Evolutionary conservation across 2,113 vertebrate genomes (phyloP), one percentile per base, ranked within the genome.

Genomic region (Rallus limicola): DNA sequence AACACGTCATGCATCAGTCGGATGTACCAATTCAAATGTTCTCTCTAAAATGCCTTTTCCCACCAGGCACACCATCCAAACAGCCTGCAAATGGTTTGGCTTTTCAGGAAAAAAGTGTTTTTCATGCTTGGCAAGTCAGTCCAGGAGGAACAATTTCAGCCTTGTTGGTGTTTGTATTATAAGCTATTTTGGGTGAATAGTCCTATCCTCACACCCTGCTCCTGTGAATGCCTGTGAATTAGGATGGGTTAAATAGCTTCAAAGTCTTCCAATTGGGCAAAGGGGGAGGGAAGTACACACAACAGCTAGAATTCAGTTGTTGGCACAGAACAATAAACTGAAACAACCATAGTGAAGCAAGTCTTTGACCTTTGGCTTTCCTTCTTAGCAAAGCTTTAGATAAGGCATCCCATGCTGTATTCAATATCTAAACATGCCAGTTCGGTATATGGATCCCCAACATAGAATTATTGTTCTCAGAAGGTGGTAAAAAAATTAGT

Each of bases 41-140:
- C 75, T 92, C 77, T 93, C 69, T 29, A 75, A 84, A 93, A 84
- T 87, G 62, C 53, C 46, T 69, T 72, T 94, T 93, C 70, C 56
- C 53, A 75, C 60, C 53, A 75, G 17, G 14, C 5, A 23, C 5
- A 13, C 60, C 20, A 13, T 67, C 74, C 70, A 81, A 95, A 40
- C 58, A 72, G 74, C 69, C 69, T 92, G 83, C 42, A 78, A 91
- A 74, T 60, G 42, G 42, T n/a, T 92, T 88, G n/a, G 80, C 76
- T 96, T 93, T 95, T 93, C 88, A 96, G 91, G 86, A 38, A 84
- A 82, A 59, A 74, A 58, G 6, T 24, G 16, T 1, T 70, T 86
- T 86, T 83, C n/a, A 2, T 69, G 65, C 65, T 91, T 87, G 34
- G 40, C 62, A 71, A 68, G 64, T 34, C 64, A 71, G 56, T 6